Evolutionary conservation across 2,888 invertebrate genomes (phyloP), one percentile per base, ranked within the genome.

Genomic region (Nasonovia ribisnigri): DNA sequence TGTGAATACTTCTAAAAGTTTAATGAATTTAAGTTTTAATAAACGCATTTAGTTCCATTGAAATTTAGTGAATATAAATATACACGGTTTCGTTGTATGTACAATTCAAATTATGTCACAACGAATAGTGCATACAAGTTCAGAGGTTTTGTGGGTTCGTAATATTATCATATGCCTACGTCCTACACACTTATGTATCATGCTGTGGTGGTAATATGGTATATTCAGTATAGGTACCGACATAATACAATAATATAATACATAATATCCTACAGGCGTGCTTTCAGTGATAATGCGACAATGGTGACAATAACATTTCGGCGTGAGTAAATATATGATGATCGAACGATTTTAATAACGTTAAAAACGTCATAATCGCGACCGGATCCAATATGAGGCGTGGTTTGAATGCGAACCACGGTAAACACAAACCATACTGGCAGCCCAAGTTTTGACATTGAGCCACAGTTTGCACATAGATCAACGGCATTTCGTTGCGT

Each of bases 281-380:
- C 77, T 77, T 77, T 77, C 36, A 20, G 77, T 36, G 36, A 36
- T 77, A 77, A 20, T 36, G 16, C 20, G 36, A 77, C 77, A 77
- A 20, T 6, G 36, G 20, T 77, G 77, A 20, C 77, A 77, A 36
- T 77, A 77, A 20, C 20, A 20, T 77, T 77, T 6, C 36, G 20
- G 36, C 36, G 36, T 8, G 6, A 8, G 77, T 36, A 20, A 20
- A 77, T 36, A 77, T 36, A 77, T 36, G 20, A 36, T 77, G 77
- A 77, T 77, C 77, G 77, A 77, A 36, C 77, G 77, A 36, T 77
- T 77, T 36, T 77, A 36, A 77, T 77, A 77, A 77, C 77, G 77
- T 77, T 36, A 77, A 77, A 67, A 77, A 77, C 36, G 77, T 77
- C 77, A 36, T 36, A 77, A 36, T 36, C 36, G 8, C 36, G 36